Conservation (phyloP, 2,888 invertebrate species). For the Anoncus sp. region DNA sequence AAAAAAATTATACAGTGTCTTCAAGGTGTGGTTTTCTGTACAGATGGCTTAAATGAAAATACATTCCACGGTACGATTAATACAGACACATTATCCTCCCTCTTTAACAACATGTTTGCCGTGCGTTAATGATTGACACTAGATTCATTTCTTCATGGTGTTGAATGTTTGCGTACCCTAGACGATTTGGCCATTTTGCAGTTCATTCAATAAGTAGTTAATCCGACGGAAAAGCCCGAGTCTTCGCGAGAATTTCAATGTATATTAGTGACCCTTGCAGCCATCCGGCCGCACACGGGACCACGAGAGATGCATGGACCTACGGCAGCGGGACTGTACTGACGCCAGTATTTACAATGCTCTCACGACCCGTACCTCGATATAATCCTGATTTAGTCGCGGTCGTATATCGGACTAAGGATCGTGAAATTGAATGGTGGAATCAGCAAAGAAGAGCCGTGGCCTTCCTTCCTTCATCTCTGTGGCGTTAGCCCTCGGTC, state of each 20-base stretch:
- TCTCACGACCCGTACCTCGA: slow-evolving; percentile 64
- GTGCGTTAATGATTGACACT: not conserved
- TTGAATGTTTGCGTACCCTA: not conserved
- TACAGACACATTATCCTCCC: too few species aligned
- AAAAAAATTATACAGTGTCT: too few species aligned
- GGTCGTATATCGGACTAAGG: slow-evolving; percentile 77
- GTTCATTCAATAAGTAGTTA: not conserved
- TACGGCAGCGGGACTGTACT: slow-evolving; percentile 28
- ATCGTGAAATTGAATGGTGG: slow-evolving; percentile 79
- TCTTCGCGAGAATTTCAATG: slow-evolving; percentile 17
- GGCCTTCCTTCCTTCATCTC: slow-evolving; percentile 38
- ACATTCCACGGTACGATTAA: too few species aligned
- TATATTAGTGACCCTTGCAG: slow-evolving; percentile 17
- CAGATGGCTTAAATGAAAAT: too few species aligned
- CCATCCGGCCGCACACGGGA: slow-evolving; percentile 22
- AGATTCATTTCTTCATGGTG: slow-evolving; percentile 4
- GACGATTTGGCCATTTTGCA: slow-evolving; percentile 7
- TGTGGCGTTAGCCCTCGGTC: slow-evolving; percentile 31
- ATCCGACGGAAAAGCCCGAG: not conserved
- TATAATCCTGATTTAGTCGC: slow-evolving; percentile 80
- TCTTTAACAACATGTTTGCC: too few species aligned
- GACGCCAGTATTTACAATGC: slow-evolving; percentile 58
- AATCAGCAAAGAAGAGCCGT: slow-evolving; percentile 71
- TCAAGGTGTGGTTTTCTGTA: too few species aligned
- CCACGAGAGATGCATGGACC: slow-evolving; percentile 20